Base-by-base conservation (phyloP, 2,888 invertebrate genomes). In the Iphiclides podalirius region DNA sequence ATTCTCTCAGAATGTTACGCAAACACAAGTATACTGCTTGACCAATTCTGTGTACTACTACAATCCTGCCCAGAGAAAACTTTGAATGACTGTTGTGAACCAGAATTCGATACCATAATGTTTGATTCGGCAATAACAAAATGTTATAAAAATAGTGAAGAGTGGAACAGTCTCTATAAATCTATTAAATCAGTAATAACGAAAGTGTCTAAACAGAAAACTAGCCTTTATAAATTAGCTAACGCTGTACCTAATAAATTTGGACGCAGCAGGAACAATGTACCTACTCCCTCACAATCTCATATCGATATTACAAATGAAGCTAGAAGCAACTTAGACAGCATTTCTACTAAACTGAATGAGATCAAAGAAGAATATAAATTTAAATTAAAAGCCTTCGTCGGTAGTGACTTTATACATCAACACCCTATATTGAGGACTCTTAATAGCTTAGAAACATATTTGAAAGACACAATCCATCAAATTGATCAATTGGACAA, bases 1-100 rank as follows among this genome's bases (percentile, higher is more conserved):
- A 70, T 77, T 7, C 67, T 93, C 0, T 84, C 75, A 31, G 79
- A 89, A 39, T 75, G 90, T 44, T 78, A 91, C 51, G 86, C 89
- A 1, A 86, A 90, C 45, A 66, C 86, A 4, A 73, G 85, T 31
- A 82, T 91, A 47, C 82, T 92, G 7, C 75, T 95, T 15, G 92
- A 93, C 56, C 96, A 96, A 67, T 92, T 94, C 60, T 77, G 86
- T 48, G 72, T 94, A 1, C 78, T 95, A 13, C 68, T 96, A 0
- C 90, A 92, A 61, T 91, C 85, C 0, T 73, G 76, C 23, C 89
- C 89, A 12, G 81, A 80, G 56, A 66, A 69, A 52, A 62, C 54
- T 1, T 15, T 78, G 0, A 58, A 60, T 31, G 50, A 65, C 1
- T 66, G 69, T 49, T 59, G 58, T 1, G 79, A 79, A 54, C 79